Evolutionary conservation across 1,140 invertebrate genomes (phyloP).

Genomic region (Rhyzopertha dominica): DNA sequence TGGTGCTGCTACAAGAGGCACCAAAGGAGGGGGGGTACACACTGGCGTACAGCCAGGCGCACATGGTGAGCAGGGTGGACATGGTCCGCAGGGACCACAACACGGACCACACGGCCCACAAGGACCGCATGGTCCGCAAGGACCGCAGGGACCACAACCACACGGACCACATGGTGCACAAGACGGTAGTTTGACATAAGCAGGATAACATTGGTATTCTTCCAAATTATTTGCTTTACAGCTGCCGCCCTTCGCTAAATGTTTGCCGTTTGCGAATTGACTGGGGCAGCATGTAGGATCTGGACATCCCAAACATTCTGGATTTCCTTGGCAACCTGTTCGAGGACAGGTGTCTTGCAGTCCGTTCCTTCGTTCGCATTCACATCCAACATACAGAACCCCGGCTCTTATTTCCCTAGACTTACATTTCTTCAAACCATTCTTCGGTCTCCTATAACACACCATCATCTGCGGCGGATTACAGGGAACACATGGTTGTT

Average conservation of each 20-base stretch:
- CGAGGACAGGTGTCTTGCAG: conserved; percentile 68
- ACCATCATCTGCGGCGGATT: conserved; percentile 44
- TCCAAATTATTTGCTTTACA: conserved; percentile 25
- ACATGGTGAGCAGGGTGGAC: conserved; percentile 21
- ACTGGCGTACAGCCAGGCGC: conserved; percentile 13
- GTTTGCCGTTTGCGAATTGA: conserved; percentile 29
- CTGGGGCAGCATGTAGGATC: conserved; percentile 60
- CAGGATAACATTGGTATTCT: conserved; percentile 38
- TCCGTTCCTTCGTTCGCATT: conserved; percentile 71
- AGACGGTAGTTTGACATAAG: conserved; percentile 33
- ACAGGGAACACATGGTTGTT: conserved; percentile 41
- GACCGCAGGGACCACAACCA: conserved; percentile 15
- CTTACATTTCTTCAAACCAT: conserved; percentile 44
- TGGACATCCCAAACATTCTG: conserved; percentile 60
- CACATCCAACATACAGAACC: conserved; percentile 61
- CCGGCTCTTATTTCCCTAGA: conserved; percentile 64
- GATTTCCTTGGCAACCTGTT: conserved; percentile 61
- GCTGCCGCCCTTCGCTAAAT: conserved; percentile 20
- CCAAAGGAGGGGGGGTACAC: conserved; percentile 29
- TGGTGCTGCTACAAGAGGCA: conserved; percentile 31
- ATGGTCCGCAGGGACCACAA: conserved; percentile 21
- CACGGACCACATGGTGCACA: conserved; percentile 26
- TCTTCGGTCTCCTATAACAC: conserved; percentile 34
- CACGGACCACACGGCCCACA: conserved; percentile 20
- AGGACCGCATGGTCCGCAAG: conserved; percentile 17